Conservation (phyloP, 1,140 invertebrate genomes). For the Tetramorium alpestre region DNA sequence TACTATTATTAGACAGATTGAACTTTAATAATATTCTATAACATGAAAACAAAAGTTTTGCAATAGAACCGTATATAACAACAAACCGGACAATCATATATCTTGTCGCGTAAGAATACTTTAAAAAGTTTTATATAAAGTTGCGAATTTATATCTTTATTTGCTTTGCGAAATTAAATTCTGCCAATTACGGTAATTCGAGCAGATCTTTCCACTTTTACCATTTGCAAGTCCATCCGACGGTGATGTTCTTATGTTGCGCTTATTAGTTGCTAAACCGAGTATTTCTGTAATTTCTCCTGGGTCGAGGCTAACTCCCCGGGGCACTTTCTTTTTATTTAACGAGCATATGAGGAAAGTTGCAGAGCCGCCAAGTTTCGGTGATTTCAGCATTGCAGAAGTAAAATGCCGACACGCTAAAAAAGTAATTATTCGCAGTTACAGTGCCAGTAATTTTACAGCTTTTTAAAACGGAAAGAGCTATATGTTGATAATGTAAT, state of each 20-base stretch:
- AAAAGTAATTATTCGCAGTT: background rate
- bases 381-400: slow-evolving; percentile 17
- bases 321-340: slow-evolving; percentile 37
- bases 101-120: background rate
- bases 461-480: background rate
- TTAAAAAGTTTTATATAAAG: slow-evolving; percentile 5
- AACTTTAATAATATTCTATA: slow-evolving; percentile 18
- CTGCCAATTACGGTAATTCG: background rate
- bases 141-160: background rate
- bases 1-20: slow-evolving; percentile 24
- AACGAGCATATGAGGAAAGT: slow-evolving; percentile 31
- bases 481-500: background rate
- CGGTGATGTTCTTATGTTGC: background rate
- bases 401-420: slow-evolving; percentile 23
- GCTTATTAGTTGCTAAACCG: slow-evolving; percentile 48
- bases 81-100: background rate
- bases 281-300: slow-evolving; percentile 60
- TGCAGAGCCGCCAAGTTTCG: slow-evolving; percentile 17
- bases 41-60: background rate
- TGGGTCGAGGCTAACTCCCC: background rate
- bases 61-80: background rate
- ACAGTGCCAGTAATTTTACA: background rate
- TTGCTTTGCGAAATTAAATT: background rate
- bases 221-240: background rate
- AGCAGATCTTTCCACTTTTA: background rate